Evolutionary conservation across 2,888 invertebrate species (phyloP), one percentile per base, ranked within the genome.

Genomic region (Drosophila nr. perissopoda): DNA sequence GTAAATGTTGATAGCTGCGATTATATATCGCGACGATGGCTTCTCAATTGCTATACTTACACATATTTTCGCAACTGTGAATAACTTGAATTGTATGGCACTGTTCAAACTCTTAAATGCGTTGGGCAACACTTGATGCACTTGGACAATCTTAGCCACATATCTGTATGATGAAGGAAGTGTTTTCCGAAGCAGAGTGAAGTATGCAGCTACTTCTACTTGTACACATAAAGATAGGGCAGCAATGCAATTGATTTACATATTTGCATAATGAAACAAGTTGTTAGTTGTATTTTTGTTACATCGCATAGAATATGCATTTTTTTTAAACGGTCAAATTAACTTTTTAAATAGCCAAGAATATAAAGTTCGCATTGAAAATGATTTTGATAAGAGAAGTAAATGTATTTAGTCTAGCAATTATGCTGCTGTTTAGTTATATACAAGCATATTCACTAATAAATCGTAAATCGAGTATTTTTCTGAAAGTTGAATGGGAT

Each of bases 1-100:
- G 75, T 67, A 69, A 72, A 72, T 56, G 59, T 60, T 70, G 70
- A 63, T 79, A 56, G 51, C 65, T 54, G 38, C 63, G 53, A 42
- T 61, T 73, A 73, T 53, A 62, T 36, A 46, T 65, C 34, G 18
- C 31, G 3, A 40, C 42, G 54, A 70, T 70, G 56, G 46, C 27
- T 29, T 46, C 70, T 70, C 53, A 54, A 54, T 40, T 68, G 38
- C 51, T 57, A 4, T 11, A 49, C 40, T 31, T 18, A 33, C 33
- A 27, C 4, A 66, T 66, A 31, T 59, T 34, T 42, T 31, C n/a
- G 21, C 54, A 42, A 57, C 49, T 18, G 70, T 69, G 34, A 70
- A 70, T 46, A 59, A 46, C 36, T 70, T 59, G 21, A 70, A 53
- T 33, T 51, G 46, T 52, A 38, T 69, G 27, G 33, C 57, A 69